Conservation (phyloP, 2,797 vertebrate genomes). For the Emys orbicularis region DNA sequence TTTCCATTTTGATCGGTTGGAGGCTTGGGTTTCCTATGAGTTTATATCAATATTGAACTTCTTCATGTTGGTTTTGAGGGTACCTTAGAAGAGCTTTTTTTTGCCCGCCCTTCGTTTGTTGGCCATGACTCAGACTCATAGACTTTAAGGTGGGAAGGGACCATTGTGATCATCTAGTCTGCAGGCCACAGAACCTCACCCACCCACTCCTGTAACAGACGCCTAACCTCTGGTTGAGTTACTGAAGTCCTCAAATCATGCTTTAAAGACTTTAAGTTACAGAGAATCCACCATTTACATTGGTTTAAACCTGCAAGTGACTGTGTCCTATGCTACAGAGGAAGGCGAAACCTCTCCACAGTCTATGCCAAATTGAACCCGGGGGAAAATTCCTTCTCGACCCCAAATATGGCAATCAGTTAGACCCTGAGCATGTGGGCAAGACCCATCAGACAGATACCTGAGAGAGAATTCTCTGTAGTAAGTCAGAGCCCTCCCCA, state of each 20-base stretch:
- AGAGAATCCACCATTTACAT: not conserved
- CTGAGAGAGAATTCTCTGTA: not conserved
- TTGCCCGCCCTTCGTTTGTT: not conserved
- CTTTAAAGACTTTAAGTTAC: not conserved
- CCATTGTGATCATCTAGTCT: not conserved
- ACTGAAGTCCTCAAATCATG: not conserved
- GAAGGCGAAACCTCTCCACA: not conserved
- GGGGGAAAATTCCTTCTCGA: not conserved
- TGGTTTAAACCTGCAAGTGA: not conserved
- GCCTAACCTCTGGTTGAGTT: not conserved
- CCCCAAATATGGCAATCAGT: not conserved
- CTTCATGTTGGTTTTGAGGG: not conserved
- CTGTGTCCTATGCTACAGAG: too few relatives aligned
- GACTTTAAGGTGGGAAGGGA: not conserved
- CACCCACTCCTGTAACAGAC: not conserved
- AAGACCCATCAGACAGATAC: not conserved
- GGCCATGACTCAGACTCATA: not conserved
- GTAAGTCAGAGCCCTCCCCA: not conserved
- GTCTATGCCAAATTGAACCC: not conserved
- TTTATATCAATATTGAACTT: not conserved
- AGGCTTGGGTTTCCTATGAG: not conserved
- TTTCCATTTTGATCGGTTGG: not conserved
- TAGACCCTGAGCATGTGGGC: not conserved
- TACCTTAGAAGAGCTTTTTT: not conserved
- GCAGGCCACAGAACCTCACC: not conserved